Percentiles rank a stretch among this genome's conserved stretches.
Conservation (phyloP, 2,113 vertebrate genomes). For the Boleophthalmus pectinirostris region DNA sequence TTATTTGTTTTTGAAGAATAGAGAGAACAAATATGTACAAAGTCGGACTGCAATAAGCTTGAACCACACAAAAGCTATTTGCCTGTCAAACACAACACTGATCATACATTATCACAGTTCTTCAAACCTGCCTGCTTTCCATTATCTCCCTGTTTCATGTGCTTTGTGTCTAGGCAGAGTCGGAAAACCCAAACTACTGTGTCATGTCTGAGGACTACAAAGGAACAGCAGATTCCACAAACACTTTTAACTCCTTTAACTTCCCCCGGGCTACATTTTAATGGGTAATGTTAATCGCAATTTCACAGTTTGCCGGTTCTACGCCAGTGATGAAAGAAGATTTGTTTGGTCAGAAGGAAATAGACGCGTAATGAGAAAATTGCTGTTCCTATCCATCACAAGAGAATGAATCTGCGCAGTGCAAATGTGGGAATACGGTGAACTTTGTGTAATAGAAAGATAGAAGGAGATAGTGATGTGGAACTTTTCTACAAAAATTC, state of each 20-base stretch:
- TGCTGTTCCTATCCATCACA: neutral
- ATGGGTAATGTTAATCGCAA: constrained; percentile 18
- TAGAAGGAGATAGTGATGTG: constrained; percentile 16
- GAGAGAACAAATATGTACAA: constrained; percentile 8
- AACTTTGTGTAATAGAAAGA: neutral
- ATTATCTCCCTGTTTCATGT: constrained; percentile 24
- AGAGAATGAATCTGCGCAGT: neutral
- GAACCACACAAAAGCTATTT: constrained; percentile 17
- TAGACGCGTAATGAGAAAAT: constrained; percentile 6
- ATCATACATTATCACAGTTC: neutral
- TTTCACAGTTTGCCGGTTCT: constrained; percentile 23
- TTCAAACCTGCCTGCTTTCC: constrained; percentile 32
- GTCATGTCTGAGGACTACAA: constrained; percentile 36
- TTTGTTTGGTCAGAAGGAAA: constrained; percentile 17
- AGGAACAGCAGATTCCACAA: constrained; percentile 27
- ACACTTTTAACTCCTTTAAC: constrained; percentile 31
- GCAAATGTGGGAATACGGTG: neutral
- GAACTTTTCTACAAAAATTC: constrained; percentile 3
- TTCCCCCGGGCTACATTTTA: constrained; percentile 22
- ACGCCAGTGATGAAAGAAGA: constrained; percentile 1
- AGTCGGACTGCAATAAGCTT: constrained; percentile 6
- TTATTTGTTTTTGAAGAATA: constrained; percentile 5
- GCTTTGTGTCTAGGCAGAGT: constrained; percentile 15
- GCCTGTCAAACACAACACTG: constrained; percentile 26
- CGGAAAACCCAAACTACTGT: constrained; percentile 24